Base-by-base conservation (phyloP, 2,797 vertebrate species). In the Thamnophis elegans region DNA sequence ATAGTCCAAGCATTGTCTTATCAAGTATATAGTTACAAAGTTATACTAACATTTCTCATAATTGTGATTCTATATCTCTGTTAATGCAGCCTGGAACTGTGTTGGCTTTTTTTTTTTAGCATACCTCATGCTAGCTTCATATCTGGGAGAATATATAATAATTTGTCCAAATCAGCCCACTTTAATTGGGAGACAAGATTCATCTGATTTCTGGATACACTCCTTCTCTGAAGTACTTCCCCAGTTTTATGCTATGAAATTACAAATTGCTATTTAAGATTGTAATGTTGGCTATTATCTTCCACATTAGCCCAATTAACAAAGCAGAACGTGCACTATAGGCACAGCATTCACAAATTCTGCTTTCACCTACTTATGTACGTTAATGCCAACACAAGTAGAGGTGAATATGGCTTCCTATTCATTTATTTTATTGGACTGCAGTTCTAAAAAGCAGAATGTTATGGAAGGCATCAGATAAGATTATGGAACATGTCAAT, bases 371-470 rank as follows among this genome's bases (percentile, higher is more conserved):
- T 54, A 5, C 88, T 68, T n/a, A 1, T 8, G 73, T 88, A 91
- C 78, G 2, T 16, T 86, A 11, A 13, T 60, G 5, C 25, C 91
- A 14, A 92, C 82, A 60, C 65, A 62, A 89, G 47, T 13, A 9
- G 93, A 93, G 89, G 22, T 2, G 90, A 93, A 42, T 86, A 85
- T 3, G 9, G 2, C 73, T 11, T 90, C 1, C 3, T 85, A 68
- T 10, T 85, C 32, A 91, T 73, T 91, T 94, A 86, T 92, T 93
- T 93, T 92, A 88, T 90, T 11, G 53, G 2, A 82, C 93, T 73
- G 0, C 68, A 51, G 89, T 92, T 94, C 94, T 86, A 32, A 55
- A 87, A 95, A 93, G 59, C 88, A 91, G 11, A 12, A 92, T 1
- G 1, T 16, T 94, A 93, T 36, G 16, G 7, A 58, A 93, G 6